Conservation (phyloP, 92 coral and sea anemone species). For the Anthopleura xanthogrammica region DNA sequence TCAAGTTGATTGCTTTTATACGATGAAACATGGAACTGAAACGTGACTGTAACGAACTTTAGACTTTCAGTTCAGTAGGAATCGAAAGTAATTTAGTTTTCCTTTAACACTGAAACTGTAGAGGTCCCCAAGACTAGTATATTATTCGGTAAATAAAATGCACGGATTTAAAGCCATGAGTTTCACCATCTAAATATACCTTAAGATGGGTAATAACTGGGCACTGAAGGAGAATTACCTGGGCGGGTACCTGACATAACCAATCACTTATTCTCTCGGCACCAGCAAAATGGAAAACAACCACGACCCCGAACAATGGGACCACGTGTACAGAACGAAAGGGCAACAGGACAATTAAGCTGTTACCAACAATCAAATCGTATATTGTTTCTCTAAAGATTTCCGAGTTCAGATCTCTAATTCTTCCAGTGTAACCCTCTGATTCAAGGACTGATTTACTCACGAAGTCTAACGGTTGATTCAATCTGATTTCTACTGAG, state of each 20-base stretch:
- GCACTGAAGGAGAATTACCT: background rate
- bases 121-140: too few species aligned
- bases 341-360: background rate
- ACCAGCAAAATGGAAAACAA: background rate
- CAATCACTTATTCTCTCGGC: background rate
- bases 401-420: background rate
- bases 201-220: background rate
- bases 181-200: too few species aligned
- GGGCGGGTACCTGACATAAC: background rate
- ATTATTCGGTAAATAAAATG: too few species aligned
- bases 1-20: too few species aligned
- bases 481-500: background rate
- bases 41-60: too few species aligned
- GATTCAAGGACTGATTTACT: too few species aligned
- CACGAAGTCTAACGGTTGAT: background rate
- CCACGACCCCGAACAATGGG: conserved; percentile 9
- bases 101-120: too few species aligned
- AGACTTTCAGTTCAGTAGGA: too few species aligned
- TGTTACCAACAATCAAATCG: background rate
- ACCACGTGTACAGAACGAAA: conserved; percentile 20
- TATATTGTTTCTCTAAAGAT: background rate
- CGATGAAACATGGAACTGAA: too few species aligned
- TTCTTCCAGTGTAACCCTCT: background rate
- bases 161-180: too few species aligned
- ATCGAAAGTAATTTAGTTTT: too few species aligned